Evolutionary conservation across 2,113 vertebrate genomes (phyloP), one percentile per base, ranked within the genome.

Genomic region (Cisticola juncidis): DNA sequence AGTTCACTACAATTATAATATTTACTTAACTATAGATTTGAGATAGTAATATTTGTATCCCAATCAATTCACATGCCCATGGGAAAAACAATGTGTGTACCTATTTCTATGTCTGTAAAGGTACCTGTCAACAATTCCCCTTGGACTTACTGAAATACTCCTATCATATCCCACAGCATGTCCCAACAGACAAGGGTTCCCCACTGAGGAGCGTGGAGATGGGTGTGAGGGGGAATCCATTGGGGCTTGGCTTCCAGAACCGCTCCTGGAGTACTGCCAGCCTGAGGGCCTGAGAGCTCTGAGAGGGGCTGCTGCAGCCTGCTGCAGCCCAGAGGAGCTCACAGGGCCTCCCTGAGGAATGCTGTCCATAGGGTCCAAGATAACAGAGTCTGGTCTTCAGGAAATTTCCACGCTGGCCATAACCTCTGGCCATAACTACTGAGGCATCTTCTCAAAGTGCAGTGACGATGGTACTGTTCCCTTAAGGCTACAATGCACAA

Each of bases 251-350:
- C 58, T 23, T 33, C 57, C 9, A 11, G 48, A 33, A 18, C 3
- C 5, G 57, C 3, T 38, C 9, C 9, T 26, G 1, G 0, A 36
- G 11, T 9, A 14, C 33, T 5, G 14, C 0, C 0, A 58, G 11
- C 29, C n/a, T 4, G 8, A 35, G 33, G 21, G 8, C 31, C 18
- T 53, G 33, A 6, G 47, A 18, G 2, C 26, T 31, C 22, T 23
- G 33, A 26, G 33, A 45, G 28, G 5, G 7, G 19, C 38, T 24
- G 4, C 38, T 51, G 54, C 33, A 38, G 38, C 62, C 38, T 51
- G 36, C 35, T 40, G 29, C 5, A 17, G 8, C 31, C 35, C 21
- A 35, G 31, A 35, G 25, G 17, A 42, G 31, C 17, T 44, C 61
- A 42, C 9, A 66, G 21, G 14, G 7, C 31, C 26, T 68, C 45